Evolutionary conservation across 2,797 vertebrate genomes (phyloP), one percentile per base, ranked within the genome.

Genomic region (Agapornis canus): DNA sequence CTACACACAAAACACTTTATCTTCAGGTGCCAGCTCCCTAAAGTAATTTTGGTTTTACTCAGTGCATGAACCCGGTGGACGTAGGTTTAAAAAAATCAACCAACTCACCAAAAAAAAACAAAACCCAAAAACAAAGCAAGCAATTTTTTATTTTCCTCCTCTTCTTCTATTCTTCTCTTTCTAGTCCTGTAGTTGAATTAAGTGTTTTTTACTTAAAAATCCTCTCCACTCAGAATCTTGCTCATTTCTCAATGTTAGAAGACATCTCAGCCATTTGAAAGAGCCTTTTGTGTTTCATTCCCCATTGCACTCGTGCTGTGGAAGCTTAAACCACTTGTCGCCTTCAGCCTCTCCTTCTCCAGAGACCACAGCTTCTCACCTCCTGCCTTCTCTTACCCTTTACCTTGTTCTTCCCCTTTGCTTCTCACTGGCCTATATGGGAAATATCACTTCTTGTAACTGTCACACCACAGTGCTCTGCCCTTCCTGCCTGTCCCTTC

Each of bases 161-260:
- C 40, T 32, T 29, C 20, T 47, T 65, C 11, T 39, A 4, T 29
- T 86, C 35, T 81, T 47, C 27, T 73, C 48, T 54, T 85, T 51
- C 64, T 72, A 23, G 16, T 79, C n/a, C 29, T 57, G 37, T 1
- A 11, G 49, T 25, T 49, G 49, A 94, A 75, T 57, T 68, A 18
- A 59, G 14, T 29, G 18, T 37, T 71, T 90, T 79, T 91, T 72
- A 3, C 16, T 64, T 48, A 48, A 82, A 73, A 80, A 87, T 66
- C 25, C 10, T 89, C 31, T 65, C 42, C 18, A 23, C 21, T 83
- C 57, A 26, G 45, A 75, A 81, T 75, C 71, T 75, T n/a, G 5
- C 19, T 73, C 11, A 68, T 75, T 81, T 92, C 42, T 71, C 72
- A 75, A 43, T 72, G 35, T n/a, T 71, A 68, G 73, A 70, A 80